Percentiles rank a stretch among this genome's conserved stretches.
Evolutionary conservation across 2,113 vertebrate genomes (phyloP).

Genomic region (Indicator indicator): DNA sequence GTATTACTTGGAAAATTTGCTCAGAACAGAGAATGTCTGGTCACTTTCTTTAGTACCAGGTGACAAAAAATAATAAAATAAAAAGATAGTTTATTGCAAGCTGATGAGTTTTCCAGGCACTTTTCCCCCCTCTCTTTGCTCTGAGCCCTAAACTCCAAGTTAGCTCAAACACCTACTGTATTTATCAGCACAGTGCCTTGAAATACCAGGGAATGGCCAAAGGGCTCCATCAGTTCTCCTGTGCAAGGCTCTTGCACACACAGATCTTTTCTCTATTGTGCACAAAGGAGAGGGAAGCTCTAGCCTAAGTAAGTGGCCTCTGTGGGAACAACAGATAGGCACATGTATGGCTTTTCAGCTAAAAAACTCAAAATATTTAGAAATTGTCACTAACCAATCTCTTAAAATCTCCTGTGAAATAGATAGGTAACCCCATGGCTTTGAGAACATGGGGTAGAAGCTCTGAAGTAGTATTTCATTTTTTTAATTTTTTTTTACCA

Average conservation of each 20-base stretch:
- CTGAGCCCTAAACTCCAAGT: not conserved
- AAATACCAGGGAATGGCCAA: not conserved
- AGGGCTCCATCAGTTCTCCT: not conserved
- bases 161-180: not conserved
- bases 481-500: not conserved
- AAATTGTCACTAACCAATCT: not conserved
- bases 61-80: not conserved
- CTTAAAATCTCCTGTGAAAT: not conserved
- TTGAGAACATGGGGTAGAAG: not conserved
- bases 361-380: not conserved
- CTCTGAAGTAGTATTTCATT: not conserved
- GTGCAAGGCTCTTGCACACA: not conserved
- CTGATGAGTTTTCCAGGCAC: not conserved
- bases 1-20: constrained; percentile 2
- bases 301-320: not conserved
- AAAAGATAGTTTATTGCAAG: not conserved
- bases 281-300: not conserved
- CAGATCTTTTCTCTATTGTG: not conserved
- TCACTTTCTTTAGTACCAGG: not conserved
- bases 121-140: not conserved
- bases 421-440: not conserved
- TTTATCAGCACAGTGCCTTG: not conserved
- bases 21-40: not conserved
- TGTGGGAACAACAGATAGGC: not conserved
- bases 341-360: not conserved